Evolutionary conservation across 2,113 vertebrate species (phyloP), one percentile per base, ranked within the genome.

Genomic region (Aptenodytes patagonicus): DNA sequence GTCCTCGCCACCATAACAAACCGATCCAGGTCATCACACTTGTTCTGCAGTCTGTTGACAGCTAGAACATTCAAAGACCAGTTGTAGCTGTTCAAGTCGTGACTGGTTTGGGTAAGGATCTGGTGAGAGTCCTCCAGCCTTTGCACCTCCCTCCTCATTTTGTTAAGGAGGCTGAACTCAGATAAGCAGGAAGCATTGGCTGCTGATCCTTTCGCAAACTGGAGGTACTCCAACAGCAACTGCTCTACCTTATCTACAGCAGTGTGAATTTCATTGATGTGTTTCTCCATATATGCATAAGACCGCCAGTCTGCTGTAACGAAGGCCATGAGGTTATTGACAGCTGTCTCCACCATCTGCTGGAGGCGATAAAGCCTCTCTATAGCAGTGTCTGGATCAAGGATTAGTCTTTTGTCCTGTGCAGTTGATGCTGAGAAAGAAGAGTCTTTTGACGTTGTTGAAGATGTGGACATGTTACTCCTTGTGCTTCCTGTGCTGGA

Each of bases 381-480:
- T 46, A 99, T 97, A 22, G 99, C 99, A 0, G 98, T 97, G 95
- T 99, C 99, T 46, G 99, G 97, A 54, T 99, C 99, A 89, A 99
- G 93, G 7, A 93, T 51, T 38, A 99, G 97, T 64, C 97, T 97
- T 92, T 97, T 98, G 93, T 98, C 97, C 98, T 98, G 81, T 79
- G 98, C 91, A 58, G 98, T 4, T 83, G 98, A 96, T 73, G 98
- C 86, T 60, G 99, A 99, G 81, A 99, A 83, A 1, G 99, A 98
- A 20, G 99, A 99, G 51, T 99, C 98, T 95, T 98, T 99, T 2
- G 98, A 99, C 17, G 98, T 97, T 3, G 99, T 99, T 84, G 99
- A 99, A 19, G 99, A 99, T 1, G 99, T 99, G 86, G 99, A 99
- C 99, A 99, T 99, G 97, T 99, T 99, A 93, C 99, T 99, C 86